Percentiles rank a stretch among this genome's conserved stretches.
Conservation (phyloP, 2,888 invertebrate genomes). For the Sepiola atlantica region DNA sequence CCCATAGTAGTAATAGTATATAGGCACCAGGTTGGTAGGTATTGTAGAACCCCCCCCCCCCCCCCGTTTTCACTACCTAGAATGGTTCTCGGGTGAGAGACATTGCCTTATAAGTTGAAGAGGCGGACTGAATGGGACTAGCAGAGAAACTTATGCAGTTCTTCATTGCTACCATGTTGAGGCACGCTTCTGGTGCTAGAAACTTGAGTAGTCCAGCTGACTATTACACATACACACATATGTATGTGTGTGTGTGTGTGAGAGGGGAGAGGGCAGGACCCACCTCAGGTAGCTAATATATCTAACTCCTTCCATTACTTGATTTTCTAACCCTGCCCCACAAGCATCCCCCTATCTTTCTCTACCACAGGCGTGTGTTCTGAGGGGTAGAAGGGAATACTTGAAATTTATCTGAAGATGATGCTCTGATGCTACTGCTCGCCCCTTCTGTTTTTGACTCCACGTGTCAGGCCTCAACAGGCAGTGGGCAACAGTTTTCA, state of each 20-base stretch:
- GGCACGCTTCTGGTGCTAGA: conserved; percentile 23
- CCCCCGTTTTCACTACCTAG: conserved; percentile 43
- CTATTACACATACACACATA: neutral
- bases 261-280: neutral
- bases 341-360: neutral
- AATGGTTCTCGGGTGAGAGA: conserved; percentile 39
- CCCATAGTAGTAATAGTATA: neutral
- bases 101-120: conserved; percentile 48
- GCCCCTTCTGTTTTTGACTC: neutral
- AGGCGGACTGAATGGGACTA: conserved; percentile 39
- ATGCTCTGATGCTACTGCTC: neutral
- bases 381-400: conserved; percentile 22
- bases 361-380: neutral
- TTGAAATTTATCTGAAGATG: conserved; percentile 15
- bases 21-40: neutral
- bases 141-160: neutral
- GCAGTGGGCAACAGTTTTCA: conserved; percentile 35
- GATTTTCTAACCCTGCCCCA: neutral
- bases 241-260: neutral
- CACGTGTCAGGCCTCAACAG: neutral
- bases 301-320: neutral
- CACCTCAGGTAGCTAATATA: neutral
- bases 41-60: neutral
- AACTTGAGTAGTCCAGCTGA: conserved; percentile 38
- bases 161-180: conserved; percentile 39